Base-by-base conservation (phyloP, 2,797 vertebrate species). In the Lepus townsendii region DNA sequence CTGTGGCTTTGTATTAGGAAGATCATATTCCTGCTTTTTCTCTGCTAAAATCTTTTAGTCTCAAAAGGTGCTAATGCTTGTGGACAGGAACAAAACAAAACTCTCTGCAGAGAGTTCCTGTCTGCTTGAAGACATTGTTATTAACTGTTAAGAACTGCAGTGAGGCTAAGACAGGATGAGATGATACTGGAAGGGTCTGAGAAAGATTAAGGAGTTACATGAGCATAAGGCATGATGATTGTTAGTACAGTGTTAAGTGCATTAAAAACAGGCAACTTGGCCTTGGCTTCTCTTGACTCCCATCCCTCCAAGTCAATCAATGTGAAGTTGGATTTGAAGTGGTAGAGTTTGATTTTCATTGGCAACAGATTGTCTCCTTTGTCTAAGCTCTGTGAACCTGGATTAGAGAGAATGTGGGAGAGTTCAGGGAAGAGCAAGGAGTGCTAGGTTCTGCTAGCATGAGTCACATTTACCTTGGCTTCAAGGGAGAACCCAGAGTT, bases 341-440 rank as follows among this genome's bases (percentile, higher is more conserved):
- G 79, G 26, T 92, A 8, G 66, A 68, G 5, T 91, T 92, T 85
- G 38, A 65, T 95, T 96, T 65, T 42, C 62, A n/a, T 60, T 77
- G 92, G 52, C 47, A 94, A 83, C 78, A 54, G 14, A 62, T 66
- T 83, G 14, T 63, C 65, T 93, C 26, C 47, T 73, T 78, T 63
- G 50, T 80, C 2, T 12, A 83, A 42, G 30, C 27, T 83, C 52
- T 72, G 77, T n/a, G 32, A 92, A 86, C 42, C 35, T 90, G 32
- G 6, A 7, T 87, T 84, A 62, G 22, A 54, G 68, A 88, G 68
- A 65, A 14, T 32, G 5, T 65, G 30, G 35, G 47, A 47, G 32
- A 77, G 54, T 84, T 92, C 19, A n/a, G 42, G 73, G 22, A 57
- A 87, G 80, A 62, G 2, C 16, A 32, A 83, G 65, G 50, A 93